Base-by-base conservation (phyloP, 2,888 invertebrate species). In the Lysandra bellargus region DNA sequence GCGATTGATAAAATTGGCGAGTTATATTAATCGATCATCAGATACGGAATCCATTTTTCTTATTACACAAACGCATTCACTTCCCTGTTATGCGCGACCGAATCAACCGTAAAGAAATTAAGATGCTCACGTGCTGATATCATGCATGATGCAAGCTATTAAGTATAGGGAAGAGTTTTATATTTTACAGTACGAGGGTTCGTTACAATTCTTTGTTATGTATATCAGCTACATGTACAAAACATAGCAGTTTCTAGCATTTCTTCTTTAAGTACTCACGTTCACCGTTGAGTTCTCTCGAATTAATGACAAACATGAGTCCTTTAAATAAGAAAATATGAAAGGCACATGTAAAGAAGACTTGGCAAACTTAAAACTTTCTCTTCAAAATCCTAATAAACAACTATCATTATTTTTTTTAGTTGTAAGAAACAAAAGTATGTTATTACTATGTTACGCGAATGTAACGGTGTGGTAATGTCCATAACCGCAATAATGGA, bases 41-140 rank as follows among this genome's bases (percentile, higher is more conserved):
- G 80, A 81, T 80, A 78, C 80, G 81, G 82, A 81, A 81, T 81
- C 82, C 79, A 82, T 78, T 80, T 44, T 9, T 80, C 33, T 76
- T 61, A 73, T 80, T 80, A 77, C 78, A 75, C 79, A 79, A 81
- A 80, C 44, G 40, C 80, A 80, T 80, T 75, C 79, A 84, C 82
- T 84, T 85, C 84, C 83, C 83, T 49, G 75, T 74, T 74, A 74
- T 49, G 75, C 23, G 49, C 49, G 49, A 53, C 49, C 49, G 37
- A 75, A 75, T 75, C 30, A 14, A 75, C 75, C 53, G 75, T 75
- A 30, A 44, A 75, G 30, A 64, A 64, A 64, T 64, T 64, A 64
- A 64, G 75, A 75, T 33, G 75, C 49, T 75, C 30, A 75, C 75
- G 75, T 75, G 49, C 44, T 23, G 40, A 49, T 49, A 49, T 75